Evolutionary conservation across 1,140 invertebrate genomes (phyloP).

Genomic region (Drosophila nikananu): DNA sequence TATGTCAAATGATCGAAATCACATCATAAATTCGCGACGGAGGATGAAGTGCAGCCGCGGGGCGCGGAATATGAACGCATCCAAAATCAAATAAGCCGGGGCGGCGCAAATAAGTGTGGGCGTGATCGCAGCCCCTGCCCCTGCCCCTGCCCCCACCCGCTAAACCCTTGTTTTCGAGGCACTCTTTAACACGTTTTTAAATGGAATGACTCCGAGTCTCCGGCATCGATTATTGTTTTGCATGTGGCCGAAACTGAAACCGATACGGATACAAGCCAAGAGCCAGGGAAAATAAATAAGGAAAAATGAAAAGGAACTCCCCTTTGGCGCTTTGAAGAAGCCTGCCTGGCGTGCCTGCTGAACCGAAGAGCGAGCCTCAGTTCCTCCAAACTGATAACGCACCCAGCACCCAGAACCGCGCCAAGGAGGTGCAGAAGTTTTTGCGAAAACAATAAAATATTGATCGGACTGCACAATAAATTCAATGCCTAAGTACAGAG

Average conservation of each 20-base stretch:
- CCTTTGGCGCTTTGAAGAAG: conserved; percentile 68
- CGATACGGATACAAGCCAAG: conserved; percentile 33
- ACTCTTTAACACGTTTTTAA: conserved; percentile 82
- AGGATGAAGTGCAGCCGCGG: conserved; percentile 53
- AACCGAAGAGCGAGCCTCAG: neutral
- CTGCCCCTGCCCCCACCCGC: neutral
- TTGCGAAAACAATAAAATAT: conserved; percentile 77
- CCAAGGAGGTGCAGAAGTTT: conserved; percentile 73
- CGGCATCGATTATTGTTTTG: conserved; percentile 82
- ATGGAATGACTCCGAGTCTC: conserved; percentile 56
- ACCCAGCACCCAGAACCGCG: conserved; percentile 61
- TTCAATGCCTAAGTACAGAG: conserved; percentile 78
- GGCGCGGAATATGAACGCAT: conserved; percentile 74
- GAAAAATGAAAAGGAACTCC: neutral
- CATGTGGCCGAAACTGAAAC: conserved; percentile 60
- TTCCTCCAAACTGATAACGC: conserved; percentile 65
- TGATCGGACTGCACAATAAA: conserved; percentile 71
- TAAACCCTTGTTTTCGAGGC: neutral
- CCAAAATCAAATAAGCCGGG: conserved; percentile 81
- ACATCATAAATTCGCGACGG: conserved; percentile 75
- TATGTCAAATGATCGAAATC: conserved; percentile 84
- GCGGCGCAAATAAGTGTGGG: conserved; percentile 62
- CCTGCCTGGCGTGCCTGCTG: conserved; percentile 24
- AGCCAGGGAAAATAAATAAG: conserved; percentile 3
- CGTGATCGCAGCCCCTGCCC: conserved; percentile 41